These are phyloP conservation scores for Fulica atra DNA, from an alignment of 2,113 vertebrate genomes.

Conservation along the genomic window DNA sequence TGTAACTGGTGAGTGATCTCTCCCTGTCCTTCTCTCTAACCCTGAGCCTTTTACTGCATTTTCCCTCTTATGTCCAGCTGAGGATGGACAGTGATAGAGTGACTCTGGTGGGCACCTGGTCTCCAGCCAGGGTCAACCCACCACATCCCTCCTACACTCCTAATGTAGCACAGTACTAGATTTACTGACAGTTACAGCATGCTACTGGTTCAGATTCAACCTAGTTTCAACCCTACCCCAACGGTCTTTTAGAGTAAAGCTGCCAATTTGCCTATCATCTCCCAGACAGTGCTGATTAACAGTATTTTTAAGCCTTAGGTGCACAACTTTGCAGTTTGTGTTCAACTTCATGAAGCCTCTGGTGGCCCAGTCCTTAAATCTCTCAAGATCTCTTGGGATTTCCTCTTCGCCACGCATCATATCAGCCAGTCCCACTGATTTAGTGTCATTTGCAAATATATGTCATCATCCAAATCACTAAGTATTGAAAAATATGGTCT, in stretches of 20 bases:
- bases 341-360: background rate
- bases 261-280: background rate
- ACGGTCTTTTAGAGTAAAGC: background rate
- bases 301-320: background rate
- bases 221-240: background rate
- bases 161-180: background rate
- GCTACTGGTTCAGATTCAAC: background rate
- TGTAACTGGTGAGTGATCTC: no score
- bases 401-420: background rate
- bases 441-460: background rate
- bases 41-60: no score
- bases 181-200: background rate
- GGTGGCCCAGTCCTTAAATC: background rate
- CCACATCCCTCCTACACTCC: background rate
- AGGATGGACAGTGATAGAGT: no score
- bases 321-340: background rate
- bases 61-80: no score
- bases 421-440: background rate
- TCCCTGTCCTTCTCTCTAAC: no score
- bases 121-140: no score
- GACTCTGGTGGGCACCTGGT: no score
- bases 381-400: background rate
- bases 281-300: background rate
- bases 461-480: background rate
- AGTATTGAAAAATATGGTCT: background rate